A percentile compares a stretch with the other conserved stretches of the same genome.
Conservation (phyloP, 2,113 vertebrate genomes). For the Crotalus helleri region DNA sequence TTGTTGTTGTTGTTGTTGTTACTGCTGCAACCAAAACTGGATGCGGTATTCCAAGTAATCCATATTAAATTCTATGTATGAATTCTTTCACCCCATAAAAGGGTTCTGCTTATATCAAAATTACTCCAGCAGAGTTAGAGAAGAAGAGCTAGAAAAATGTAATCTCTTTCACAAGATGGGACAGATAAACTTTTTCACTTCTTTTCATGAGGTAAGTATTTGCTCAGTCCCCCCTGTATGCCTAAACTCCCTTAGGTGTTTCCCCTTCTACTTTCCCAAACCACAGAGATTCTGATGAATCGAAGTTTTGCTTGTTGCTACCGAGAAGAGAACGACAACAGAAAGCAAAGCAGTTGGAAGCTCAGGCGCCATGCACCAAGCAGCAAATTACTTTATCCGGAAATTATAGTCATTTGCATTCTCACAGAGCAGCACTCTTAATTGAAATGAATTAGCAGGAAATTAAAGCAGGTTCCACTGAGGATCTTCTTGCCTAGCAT, state of each 20-base stretch:
- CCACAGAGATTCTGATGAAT: slow-evolving; percentile 40
- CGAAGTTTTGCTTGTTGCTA: slow-evolving; percentile 41
- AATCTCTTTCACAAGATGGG: not conserved
- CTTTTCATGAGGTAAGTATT: not conserved
- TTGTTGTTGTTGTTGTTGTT: no score
- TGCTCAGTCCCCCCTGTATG: no score
- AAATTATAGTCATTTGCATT: slow-evolving; percentile 54
- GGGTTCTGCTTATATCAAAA: not conserved
- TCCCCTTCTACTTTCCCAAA: slow-evolving; percentile 34
- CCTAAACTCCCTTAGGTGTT: slow-evolving; percentile 32
- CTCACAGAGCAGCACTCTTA: slow-evolving; percentile 38
- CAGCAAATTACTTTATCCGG: slow-evolving; percentile 29
- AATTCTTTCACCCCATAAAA: not conserved
- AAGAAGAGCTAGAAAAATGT: not conserved
- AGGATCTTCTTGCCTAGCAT: slow-evolving; percentile 32
- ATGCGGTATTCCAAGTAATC: not conserved
- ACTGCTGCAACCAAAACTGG: not conserved
- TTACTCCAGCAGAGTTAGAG: not conserved
- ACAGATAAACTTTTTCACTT: not conserved
- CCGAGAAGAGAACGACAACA: slow-evolving; percentile 35
- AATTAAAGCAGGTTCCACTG: slow-evolving; percentile 36
- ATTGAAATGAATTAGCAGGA: slow-evolving; percentile 47
- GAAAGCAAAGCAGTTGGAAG: slow-evolving; percentile 29
- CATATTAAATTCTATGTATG: not conserved
- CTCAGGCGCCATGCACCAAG: slow-evolving; percentile 5